Evolutionary conservation across 2,797 vertebrate species (phyloP).

Genomic region (Sebastes ruberrimus): DNA sequence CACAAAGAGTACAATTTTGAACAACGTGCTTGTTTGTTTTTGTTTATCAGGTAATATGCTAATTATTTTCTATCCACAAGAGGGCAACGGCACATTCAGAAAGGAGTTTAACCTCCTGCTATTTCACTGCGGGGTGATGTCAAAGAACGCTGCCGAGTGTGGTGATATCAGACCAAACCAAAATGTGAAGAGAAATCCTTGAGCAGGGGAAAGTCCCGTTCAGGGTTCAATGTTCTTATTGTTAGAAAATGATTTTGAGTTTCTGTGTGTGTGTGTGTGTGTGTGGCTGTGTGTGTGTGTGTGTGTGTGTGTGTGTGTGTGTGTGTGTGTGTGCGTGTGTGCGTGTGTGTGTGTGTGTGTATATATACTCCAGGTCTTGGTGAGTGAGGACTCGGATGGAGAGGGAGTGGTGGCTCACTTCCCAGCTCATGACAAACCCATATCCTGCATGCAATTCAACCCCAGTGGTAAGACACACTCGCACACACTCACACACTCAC

Average conservation of each 20-base stretch:
- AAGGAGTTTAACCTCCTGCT: not conserved
- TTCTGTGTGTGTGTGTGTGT: not conserved
- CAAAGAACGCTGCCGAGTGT: constrained; percentile 32
- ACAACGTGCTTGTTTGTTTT: not conserved
- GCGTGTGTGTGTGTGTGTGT: constrained; percentile 17
- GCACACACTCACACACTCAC: constrained; percentile 15
- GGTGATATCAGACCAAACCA: constrained; percentile 49
- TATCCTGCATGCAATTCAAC: constrained; percentile 99
- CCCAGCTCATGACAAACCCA: constrained; percentile 98
- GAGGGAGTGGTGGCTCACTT: constrained; percentile 97
- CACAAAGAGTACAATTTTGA: not conserved
- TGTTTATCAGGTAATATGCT: constrained; percentile 16
- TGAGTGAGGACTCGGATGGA: constrained; percentile 96
- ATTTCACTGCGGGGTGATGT: constrained; percentile 16
- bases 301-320: constrained; percentile 18
- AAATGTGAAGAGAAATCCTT: constrained; percentile 53
- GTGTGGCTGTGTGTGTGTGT: not conserved
- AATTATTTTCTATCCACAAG: constrained; percentile 59
- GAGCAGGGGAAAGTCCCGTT: constrained; percentile 62
- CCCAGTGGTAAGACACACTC: constrained; percentile 89
- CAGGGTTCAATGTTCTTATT: constrained; percentile 65
- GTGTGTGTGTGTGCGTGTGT: constrained; percentile 10
- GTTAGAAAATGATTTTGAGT: constrained; percentile 64
- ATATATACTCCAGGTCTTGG: constrained; percentile 85
- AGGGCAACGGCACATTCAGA: constrained; percentile 58